These are phyloP conservation scores for Crematogaster levior DNA, from an alignment of 2,888 invertebrate species.

Conservation along the genomic window DNA sequence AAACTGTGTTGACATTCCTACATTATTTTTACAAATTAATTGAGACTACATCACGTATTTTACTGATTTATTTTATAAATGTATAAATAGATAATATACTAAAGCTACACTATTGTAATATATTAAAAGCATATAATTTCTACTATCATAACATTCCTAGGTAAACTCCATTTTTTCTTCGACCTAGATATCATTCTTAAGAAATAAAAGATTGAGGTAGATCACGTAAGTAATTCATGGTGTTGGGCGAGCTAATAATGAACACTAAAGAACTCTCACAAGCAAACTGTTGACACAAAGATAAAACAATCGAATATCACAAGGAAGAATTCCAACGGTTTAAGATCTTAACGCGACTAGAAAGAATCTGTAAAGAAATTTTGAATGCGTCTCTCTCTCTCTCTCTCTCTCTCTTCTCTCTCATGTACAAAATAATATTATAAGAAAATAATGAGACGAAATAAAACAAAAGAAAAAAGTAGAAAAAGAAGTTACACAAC, in stretches of 20 bases:
- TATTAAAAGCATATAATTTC: background rate
- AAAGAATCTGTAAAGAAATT: constrained; percentile 22
- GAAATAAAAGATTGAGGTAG: constrained; percentile 25
- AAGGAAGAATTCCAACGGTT: background rate
- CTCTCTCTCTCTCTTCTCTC: background rate
- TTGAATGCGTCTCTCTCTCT: background rate
- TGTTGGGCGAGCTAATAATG: background rate
- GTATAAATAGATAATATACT: background rate
- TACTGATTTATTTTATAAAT: background rate
- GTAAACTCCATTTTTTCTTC: too few relatives aligned
- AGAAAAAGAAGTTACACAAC: constrained; percentile 2
- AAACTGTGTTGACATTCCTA: background rate
- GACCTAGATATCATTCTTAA: too few relatives aligned
- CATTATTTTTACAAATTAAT: background rate
- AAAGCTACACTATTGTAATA: too few relatives aligned
- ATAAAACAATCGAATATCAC: background rate
- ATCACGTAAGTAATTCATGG: background rate
- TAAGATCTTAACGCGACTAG: constrained; percentile 9
- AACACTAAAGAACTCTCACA: background rate
- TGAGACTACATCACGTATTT: background rate
- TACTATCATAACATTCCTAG: background rate
- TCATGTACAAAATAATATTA: background rate
- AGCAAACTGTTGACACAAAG: constrained; percentile 11
- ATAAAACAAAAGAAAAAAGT: background rate
- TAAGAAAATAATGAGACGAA: background rate